Evolutionary conservation across 64 coral and sea anemone genomes (phyloP), one percentile per base, ranked within the genome.

Genomic region (Acropora yongei): DNA sequence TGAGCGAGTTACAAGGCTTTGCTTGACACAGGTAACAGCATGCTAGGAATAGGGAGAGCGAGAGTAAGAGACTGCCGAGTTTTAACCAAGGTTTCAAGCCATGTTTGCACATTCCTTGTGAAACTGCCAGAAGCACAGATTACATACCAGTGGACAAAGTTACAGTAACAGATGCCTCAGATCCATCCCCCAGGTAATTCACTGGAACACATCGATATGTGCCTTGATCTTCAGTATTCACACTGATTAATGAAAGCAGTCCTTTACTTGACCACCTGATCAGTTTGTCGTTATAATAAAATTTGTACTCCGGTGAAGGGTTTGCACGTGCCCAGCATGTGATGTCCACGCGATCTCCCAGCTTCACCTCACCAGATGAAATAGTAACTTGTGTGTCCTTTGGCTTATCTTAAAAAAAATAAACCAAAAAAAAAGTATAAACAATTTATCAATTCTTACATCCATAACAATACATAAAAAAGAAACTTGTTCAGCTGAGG

Each of bases 171-270:
- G 8, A 47, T 11, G 81, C 81, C 44, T 84, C 61, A 1, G 81
- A 63, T 17, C 81, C 81, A 0, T 68, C 61, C 9, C 81, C 81
- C 3, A 84, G 3, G 2, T 68, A 19, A 84, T 84, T 84, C 13
- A 16, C 19, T 47, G 81, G 81, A 68, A 84, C 81, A 68, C 81
- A 84, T 61, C 81, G 81, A 45, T 84, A 84, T 6, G 61, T 84
- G 46, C 81, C 81, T 68, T 68, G 13, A 17, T 84, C 61, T 69
- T 84, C 61, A n/a, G 40, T 69, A 43, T 48, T 71, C 44, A 84
- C 43, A 41, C 60, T 68, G 43, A 14, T 17, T 8, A 84, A 69
- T 30, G 81, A 68, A 19, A 68, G 61, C 1, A 84, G 57, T 16
- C 81, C 81, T 48, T 43, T 84, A 30, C 81, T 84, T 3, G 81